phyloP scores from a whole-genome alignment of 1,140 invertebrate genomes.

The Steinernema khuongi region DNA sequence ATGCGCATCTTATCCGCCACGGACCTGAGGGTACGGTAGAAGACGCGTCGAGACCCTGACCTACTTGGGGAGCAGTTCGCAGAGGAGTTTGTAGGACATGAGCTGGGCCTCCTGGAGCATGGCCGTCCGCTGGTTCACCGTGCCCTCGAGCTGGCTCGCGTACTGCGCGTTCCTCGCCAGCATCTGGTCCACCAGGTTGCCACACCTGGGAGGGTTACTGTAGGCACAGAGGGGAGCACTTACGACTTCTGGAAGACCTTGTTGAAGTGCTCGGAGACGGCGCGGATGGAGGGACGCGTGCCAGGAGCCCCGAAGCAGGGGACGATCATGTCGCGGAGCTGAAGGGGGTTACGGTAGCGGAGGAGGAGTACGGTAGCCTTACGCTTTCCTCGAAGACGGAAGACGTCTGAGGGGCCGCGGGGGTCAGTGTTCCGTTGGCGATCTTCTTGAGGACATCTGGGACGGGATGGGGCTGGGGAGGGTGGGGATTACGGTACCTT shows the following conservation, averaged over 20 bases:
- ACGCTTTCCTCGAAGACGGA: neutral
- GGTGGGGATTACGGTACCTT: neutral
- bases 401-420: neutral
- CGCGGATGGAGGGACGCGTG: neutral
- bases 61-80: slow-evolving; percentile 58
- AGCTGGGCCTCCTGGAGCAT: slow-evolving; percentile 51
- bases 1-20: slow-evolving; percentile 88
- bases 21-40: slow-evolving; percentile 64
- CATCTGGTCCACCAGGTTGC: slow-evolving; percentile 59
- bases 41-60: slow-evolving; percentile 2
- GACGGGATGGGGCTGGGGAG: neutral
- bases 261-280: neutral
- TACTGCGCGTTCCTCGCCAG: slow-evolving; percentile 60
- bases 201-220: slow-evolving; percentile 40
- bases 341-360: too few species aligned
- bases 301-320: neutral
- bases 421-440: neutral
- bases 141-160: slow-evolving; percentile 56
- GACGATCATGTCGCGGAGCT: neutral
- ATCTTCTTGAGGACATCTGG: neutral
- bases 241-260: slow-evolving; percentile 2
- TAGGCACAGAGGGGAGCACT: neutral
- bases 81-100: slow-evolving; percentile 55
- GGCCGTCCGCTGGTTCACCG: slow-evolving; percentile 54
- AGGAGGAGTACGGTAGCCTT: neutral